Evolutionary conservation across 30 jellyfish, hydroid and myxozoan species (phyloP), one percentile per base, ranked within the genome.

Genomic region (Pelagia noctiluca): DNA sequence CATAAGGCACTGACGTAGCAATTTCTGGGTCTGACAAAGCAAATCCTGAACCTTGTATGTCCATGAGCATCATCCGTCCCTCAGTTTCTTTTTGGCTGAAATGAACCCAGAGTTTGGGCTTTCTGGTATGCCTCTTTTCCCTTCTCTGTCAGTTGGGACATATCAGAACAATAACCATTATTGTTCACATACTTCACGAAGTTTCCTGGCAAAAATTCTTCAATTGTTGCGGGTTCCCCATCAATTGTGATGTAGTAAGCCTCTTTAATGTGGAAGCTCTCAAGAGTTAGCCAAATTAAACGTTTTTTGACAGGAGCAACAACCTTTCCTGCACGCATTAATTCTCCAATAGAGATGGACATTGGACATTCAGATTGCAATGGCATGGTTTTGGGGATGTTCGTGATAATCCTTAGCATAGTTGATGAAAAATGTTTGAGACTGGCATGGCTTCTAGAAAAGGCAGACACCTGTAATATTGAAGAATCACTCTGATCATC

Each of bases 281-380:
- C 36, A 2, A 71, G 64, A 47, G 66, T 24, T 16, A 71, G 83
- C 69, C 33, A 71, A 21, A n/a, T 37, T 35, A 19, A 24, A 1
- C 68, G 68, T 71, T 46, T 71, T 21, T 38, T 34, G 8, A 46
- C 68, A 12, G 83, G 83, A 21, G 68, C 32, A 28, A 71, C 83
- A n/a, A 71, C 69, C 64, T 71, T 71, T 28, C 83, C 83, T 16
- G 68, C 83, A n/a, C 83, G 66, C 68, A 71, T 22, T 28, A 38
- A 37, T 71, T 71, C 83, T 7, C 83, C 48, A 34, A 71, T 71
- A 0, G 83, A 71, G 26, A 71, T 34, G 42, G 80, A 67, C 18
- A 28, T 30, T 46, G 83, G 31, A 2, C 12, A 4, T 30, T 52
- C 68, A 10, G 68, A 52, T 52, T 52, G 12, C 68, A 52, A 30